Percentiles rank a stretch among this genome's conserved stretches.
These are phyloP conservation scores for Platycnemis pennipes DNA, from an alignment of 2,888 invertebrate species.

Conservation along the genomic window DNA sequence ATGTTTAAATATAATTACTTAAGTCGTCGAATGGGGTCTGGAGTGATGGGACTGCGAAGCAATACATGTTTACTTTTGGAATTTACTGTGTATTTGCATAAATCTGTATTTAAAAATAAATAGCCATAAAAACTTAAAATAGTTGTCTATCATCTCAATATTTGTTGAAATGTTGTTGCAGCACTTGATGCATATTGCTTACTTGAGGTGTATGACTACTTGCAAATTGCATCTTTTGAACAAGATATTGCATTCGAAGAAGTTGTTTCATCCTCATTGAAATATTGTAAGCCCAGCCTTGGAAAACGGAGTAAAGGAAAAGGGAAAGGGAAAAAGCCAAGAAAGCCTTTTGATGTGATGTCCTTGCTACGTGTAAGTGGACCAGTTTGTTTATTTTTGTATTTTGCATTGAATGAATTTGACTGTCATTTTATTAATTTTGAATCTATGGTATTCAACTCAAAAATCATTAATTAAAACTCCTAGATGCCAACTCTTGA, in stretches of 20 bases:
- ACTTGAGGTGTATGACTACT: constrained; percentile 87
- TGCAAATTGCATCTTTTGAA: constrained; percentile 80
- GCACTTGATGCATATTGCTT: constrained; percentile 94
- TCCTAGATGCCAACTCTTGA: neutral
- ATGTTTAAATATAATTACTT: too few species aligned
- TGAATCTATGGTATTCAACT: neutral
- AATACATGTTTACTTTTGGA: too few species aligned
- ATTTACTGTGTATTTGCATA: too few species aligned
- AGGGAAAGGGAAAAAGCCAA: constrained; percentile 76
- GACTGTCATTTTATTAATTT: neutral
- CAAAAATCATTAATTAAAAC: neutral
- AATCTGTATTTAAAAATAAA: too few species aligned
- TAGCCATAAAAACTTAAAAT: too few species aligned
- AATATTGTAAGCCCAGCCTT: constrained; percentile 70
- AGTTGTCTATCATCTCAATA: neutral
- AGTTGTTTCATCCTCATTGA: constrained; percentile 81
- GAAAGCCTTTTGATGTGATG: constrained; percentile 40
- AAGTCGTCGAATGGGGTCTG: too few species aligned
- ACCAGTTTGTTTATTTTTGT: neutral
- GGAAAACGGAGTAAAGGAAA: constrained; percentile 70
- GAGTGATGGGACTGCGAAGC: too few species aligned
- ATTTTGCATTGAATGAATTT: neutral
- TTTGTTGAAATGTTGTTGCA: constrained; percentile 75
- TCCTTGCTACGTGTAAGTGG: neutral
- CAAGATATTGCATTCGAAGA: constrained; percentile 84